A percentile compares a stretch with the other conserved stretches of the same genome.
These are phyloP conservation scores for Drosophila pandora DNA, from an alignment of 1,140 invertebrate genomes.

Conservation along the genomic window DNA sequence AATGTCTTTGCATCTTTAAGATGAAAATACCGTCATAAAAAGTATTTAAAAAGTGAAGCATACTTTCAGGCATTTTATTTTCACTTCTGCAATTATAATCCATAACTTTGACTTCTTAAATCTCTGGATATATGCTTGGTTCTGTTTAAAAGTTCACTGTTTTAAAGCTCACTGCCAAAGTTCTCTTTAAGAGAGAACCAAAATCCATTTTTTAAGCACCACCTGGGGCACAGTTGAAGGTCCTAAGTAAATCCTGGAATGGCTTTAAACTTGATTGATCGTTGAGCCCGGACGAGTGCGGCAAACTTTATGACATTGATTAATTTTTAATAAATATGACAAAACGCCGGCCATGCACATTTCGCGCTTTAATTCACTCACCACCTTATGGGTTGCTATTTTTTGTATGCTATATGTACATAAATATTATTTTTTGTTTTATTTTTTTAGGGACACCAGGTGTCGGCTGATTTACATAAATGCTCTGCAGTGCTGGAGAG, in stretches of 20 bases:
- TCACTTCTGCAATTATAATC: not conserved
- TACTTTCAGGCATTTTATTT: not conserved
- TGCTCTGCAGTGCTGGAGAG: constrained; percentile 39
- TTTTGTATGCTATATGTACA: not conserved
- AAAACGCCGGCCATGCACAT: constrained; percentile 42
- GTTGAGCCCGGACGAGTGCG: constrained; percentile 6
- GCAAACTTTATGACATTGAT: constrained; percentile 76
- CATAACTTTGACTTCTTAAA: not conserved
- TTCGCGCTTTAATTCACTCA: constrained; percentile 35
- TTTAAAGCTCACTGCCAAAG: not conserved
- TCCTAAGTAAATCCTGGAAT: constrained; percentile 40
- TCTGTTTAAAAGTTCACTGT: not conserved
- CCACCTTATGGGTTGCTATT: not conserved
- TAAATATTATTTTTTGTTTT: not conserved
- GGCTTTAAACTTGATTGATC: constrained; percentile 69
- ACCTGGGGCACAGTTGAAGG: constrained; percentile 27
- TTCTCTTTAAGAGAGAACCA: not conserved
- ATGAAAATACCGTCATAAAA: not conserved
- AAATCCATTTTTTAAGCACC: constrained; percentile 8
- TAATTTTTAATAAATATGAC: constrained; percentile 77
- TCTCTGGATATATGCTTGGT: not conserved
- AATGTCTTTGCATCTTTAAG: not conserved
- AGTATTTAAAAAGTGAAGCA: not conserved
- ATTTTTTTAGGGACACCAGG: constrained; percentile 30
- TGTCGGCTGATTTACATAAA: constrained; percentile 50